A percentile compares a stretch with the other conserved stretches of the same genome.
These are phyloP conservation scores for Pogonocherus hispidulus DNA, from an alignment of 2,888 invertebrate genomes.

Conservation along the genomic window DNA sequence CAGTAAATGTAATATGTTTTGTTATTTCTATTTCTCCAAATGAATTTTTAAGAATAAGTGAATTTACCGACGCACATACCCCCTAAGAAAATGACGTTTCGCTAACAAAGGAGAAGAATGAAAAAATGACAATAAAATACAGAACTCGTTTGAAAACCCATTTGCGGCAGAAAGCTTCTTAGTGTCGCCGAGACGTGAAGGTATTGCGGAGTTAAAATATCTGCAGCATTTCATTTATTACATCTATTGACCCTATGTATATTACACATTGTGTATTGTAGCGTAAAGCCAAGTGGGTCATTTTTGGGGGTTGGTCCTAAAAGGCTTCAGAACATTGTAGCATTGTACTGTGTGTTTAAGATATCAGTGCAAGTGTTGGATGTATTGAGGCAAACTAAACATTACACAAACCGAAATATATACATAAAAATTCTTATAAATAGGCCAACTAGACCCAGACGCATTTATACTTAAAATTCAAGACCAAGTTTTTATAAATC, in stretches of 20 bases:
- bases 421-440: too few species aligned
- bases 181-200: conserved; percentile 45
- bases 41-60: neutral
- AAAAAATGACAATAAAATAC: conserved; percentile 46
- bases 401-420: too few species aligned
- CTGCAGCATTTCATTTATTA: conserved; percentile 41
- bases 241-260: conserved; percentile 39
- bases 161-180: conserved; percentile 45
- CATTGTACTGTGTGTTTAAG: neutral
- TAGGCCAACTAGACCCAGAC: too few species aligned
- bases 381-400: too few species aligned
- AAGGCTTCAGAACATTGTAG: neutral
- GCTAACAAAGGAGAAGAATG: conserved; percentile 13
- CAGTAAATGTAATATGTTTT: neutral
- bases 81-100: neutral
- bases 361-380: too few species aligned
- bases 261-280: conserved; percentile 14
- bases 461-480: too few species aligned
- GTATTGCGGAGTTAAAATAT: conserved; percentile 39
- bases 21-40: neutral
- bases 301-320: neutral
- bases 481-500: too few species aligned
- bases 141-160: conserved; percentile 44
- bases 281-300: neutral
- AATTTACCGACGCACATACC: neutral